These are phyloP conservation scores for Sinelater perroti DNA, from an alignment of 2,888 invertebrate genomes.

Conservation along the genomic window DNA sequence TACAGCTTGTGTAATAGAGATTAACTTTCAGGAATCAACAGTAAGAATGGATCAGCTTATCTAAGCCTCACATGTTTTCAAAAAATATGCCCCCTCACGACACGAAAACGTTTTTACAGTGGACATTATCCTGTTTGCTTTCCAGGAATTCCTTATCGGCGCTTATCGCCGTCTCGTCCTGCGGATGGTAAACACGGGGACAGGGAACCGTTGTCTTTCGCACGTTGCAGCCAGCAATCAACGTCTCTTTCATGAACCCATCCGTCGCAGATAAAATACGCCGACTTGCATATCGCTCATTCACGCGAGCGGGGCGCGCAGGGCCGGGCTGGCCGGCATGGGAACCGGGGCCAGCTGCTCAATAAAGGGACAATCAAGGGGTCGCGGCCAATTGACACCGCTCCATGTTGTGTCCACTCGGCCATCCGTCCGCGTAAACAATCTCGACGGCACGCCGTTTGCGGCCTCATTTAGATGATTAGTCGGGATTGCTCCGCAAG, in stretches of 20 bases:
- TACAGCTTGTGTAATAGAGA: no score
- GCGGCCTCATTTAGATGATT: constrained; percentile 34
- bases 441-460: constrained; percentile 33
- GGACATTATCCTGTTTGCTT: no score
- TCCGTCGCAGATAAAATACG: not conserved
- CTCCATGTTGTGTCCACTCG: constrained; percentile 40
- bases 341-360: constrained; percentile 32
- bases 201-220: constrained; percentile 18
- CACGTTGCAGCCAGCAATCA: constrained; percentile 13
- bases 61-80: no score
- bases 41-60: no score
- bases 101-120: no score
- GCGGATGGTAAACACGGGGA: no score
- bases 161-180: no score
- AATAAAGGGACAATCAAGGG: constrained; percentile 33
- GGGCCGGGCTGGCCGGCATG: constrained; percentile 17
- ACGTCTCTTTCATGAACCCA: constrained; percentile 1
- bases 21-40: no score
- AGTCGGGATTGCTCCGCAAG: constrained; percentile 29
- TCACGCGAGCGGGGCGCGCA: no score
- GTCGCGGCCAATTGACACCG: constrained; percentile 43
- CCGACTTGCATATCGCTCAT: constrained; percentile 20
- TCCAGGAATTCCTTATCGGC: no score
- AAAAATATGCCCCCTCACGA: no score
- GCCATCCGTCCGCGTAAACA: constrained; percentile 36